Evolutionary conservation across 2,797 vertebrate genomes (phyloP), one percentile per base, ranked within the genome.

Genomic region (Hoplostethus atlanticus): DNA sequence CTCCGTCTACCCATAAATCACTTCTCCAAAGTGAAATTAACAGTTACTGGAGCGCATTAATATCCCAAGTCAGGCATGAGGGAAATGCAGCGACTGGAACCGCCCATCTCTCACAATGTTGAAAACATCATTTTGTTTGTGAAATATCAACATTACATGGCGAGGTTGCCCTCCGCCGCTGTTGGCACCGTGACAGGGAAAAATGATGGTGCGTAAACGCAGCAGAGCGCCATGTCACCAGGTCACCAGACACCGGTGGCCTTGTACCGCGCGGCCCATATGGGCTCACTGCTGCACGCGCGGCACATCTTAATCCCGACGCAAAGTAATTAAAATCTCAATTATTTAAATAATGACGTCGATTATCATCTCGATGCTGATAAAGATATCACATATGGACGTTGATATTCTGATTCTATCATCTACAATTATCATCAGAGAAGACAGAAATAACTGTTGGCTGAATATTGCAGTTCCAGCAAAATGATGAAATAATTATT

Each of bases 11-110:
- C 94, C 97, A 98, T 99, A 98, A 98, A 99, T 99, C 97, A 98
- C 97, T 96, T 95, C 95, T 8, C 92, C 95, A 98, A 97, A 98
- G 96, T 97, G 96, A 99, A 98, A 99, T 98, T 97, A 99, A 98
- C 97, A 98, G 96, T 96, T 97, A 98, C 95, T 97, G 97, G 95
- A 97, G 97, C 97, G 95, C 97, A 97, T 97, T 98, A 97, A 98
- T 97, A 98, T 96, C 96, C 96, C 96, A 92, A 94, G 95, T 96
- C 95, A 95, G 95, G 96, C 96, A 94, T 95, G 96, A 95, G 95
- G 95, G 93, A 95, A 94, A 95, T 89, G 96, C 96, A 96, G 95
- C 94, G 95, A 96, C 95, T 91, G 95, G 96, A 98, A 98, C 96
- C 94, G 93, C 94, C 84, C 95, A 94, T 95, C 94, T 93, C 95